A percentile compares a stretch with the other conserved stretches of the same genome.
Conservation (phyloP, 2,797 vertebrate species). For the Micromesistius poutassou region DNA sequence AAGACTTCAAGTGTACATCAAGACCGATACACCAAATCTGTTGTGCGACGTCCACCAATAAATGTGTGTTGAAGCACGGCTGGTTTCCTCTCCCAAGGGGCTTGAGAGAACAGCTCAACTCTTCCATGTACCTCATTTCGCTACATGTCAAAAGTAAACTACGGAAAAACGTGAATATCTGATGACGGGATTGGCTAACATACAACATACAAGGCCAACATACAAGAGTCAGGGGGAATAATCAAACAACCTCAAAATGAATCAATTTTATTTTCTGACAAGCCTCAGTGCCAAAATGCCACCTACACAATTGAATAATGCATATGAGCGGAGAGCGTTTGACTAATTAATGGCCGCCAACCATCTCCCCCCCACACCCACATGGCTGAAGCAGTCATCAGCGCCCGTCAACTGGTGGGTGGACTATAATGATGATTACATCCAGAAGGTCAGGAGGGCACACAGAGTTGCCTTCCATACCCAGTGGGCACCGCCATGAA, state of each 20-base stretch:
- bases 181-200: conserved; percentile 18
- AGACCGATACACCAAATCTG: no score
- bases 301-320: conserved; percentile 72
- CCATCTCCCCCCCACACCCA: conserved; percentile 48
- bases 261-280: not conserved
- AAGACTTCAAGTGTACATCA: no score
- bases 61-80: no score
- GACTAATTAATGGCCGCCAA: conserved; percentile 71
- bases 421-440: conserved; percentile 57
- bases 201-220: no score
- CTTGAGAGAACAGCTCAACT: no score
- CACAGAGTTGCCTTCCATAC: conserved; percentile 53
- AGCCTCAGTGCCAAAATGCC: conserved; percentile 50
- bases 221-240: conserved; percentile 8
- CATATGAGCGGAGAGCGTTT: conserved; percentile 65
- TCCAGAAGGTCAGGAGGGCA: conserved; percentile 52
- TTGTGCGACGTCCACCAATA: no score
- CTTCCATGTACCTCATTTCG: no score
- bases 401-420: conserved; percentile 40
- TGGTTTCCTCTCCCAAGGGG: no score
- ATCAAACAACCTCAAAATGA: no score
- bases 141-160: not conserved
- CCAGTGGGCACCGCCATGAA: not conserved
- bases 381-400: conserved; percentile 34
- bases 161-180: conserved; percentile 3